Evolutionary conservation across 2,113 vertebrate genomes (phyloP).

Genomic region (Xenopus laevis): DNA sequence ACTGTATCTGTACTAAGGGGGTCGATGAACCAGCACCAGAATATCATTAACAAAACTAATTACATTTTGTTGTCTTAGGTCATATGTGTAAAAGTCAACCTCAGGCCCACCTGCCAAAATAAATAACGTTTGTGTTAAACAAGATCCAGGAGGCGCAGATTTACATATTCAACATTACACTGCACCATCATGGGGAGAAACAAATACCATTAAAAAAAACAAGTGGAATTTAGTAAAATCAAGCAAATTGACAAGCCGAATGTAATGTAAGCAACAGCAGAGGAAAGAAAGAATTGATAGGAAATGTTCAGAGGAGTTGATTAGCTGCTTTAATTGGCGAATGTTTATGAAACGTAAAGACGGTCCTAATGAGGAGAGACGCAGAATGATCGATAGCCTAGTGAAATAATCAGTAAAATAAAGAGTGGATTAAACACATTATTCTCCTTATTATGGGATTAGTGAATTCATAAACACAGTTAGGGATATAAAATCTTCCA

Average conservation of each 20-base stretch:
- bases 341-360: constrained; percentile 27
- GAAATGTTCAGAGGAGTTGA: constrained; percentile 4
- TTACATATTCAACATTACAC: background rate
- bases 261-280: constrained; percentile 12
- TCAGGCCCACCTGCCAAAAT: background rate
- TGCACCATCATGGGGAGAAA: background rate
- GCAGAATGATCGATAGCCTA: background rate
- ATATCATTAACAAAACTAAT: no score
- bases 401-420: background rate
- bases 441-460: background rate
- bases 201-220: background rate
- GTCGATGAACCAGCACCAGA: no score
- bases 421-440: constrained; percentile 11
- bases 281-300: constrained; percentile 31
- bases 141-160: background rate
- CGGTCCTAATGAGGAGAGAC: background rate
- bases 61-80: no score
- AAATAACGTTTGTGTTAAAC: background rate
- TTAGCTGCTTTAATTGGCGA: constrained; percentile 26
- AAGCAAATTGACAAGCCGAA: background rate
- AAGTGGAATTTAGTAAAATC: background rate
- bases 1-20: no score
- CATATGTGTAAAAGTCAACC: no score
- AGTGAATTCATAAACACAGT: background rate
- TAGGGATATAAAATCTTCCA: no score